Evolutionary conservation across 2,113 vertebrate genomes (phyloP), one percentile per base, ranked within the genome.

Genomic region (Ciconia stormi): DNA sequence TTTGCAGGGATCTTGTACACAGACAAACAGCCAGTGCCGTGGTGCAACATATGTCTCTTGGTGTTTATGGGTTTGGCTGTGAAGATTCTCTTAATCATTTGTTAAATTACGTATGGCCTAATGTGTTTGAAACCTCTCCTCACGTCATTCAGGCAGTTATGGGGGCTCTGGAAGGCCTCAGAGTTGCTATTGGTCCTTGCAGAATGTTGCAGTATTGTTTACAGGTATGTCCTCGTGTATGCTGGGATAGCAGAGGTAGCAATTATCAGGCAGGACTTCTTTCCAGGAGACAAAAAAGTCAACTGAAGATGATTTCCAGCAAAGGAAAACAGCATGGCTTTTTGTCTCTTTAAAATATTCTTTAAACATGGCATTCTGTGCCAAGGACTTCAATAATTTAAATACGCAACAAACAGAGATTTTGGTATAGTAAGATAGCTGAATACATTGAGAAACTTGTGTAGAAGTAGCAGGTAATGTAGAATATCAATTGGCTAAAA

Each of bases 81-180:
- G 99, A 99, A 93, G 99, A 99, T 93, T 99, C 99, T 5, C 98
- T 99, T 22, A 99, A 99, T 96, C 99, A 99, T 90, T 97, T 99
- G 95, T 96, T 99, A 44, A 99, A 99, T 95, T 99, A 99, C 1
- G 99, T 99, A 30, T 99, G 99, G 99, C 99, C 99, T 16, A 99
- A 99, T 10, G 99, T 99, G 49, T 99, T 99, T 69, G 99, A 99
- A 97, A 99, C 99, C 6, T 99, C 99, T 21, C 99, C 99, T 32
- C 99, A 99, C 1, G 99, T 99, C 59, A 99, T 99, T 94, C 99
- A 99, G 97, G 99, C 99, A 2, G 99, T 99, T 3, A 99, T 99
- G 99, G 99, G 99, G 6, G 99, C 99, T 21, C 97, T 99, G 93
- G 99, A 99, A 96, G 99, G 99, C 32, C 98, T 99, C 72, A 96